These are phyloP conservation scores for Anoncus sp. DNA, from an alignment of 2,888 invertebrate genomes.

Conservation along the genomic window DNA sequence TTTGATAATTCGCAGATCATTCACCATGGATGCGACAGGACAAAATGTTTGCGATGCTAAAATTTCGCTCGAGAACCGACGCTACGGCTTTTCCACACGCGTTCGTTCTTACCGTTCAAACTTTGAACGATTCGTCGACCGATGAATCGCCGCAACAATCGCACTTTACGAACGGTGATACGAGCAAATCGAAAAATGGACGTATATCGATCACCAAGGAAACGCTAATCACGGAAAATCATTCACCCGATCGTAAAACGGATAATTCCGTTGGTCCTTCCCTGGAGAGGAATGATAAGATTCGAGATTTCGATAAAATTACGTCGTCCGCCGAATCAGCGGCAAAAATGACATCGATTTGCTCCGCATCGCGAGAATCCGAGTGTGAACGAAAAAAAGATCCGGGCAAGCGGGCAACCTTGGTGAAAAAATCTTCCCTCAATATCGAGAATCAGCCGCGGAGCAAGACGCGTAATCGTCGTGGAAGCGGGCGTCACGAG, in stretches of 20 bases:
- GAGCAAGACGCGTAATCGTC: constrained; percentile 28
- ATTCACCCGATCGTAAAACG: neutral
- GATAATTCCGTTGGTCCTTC: too few species aligned
- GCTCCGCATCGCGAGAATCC: neutral
- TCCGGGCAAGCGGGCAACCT: constrained; percentile 3
- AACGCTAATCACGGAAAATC: neutral
- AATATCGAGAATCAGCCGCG: constrained; percentile 12
- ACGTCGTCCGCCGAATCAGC: neutral
- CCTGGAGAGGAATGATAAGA: neutral
- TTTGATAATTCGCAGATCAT: constrained; percentile 70
- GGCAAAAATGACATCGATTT: neutral
- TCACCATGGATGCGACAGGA: constrained; percentile 80
- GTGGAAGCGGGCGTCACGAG: neutral
- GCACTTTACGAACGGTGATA: neutral
- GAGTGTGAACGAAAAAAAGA: constrained; percentile 24
- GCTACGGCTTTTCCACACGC: constrained; percentile 76
- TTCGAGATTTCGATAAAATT: constrained; percentile 1
- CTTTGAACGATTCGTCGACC: constrained; percentile 28
- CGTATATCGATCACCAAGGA: neutral
- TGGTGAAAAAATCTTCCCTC: neutral
- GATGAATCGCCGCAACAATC: neutral
- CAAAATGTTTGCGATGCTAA: constrained; percentile 79
- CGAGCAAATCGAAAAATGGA: neutral
- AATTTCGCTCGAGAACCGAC: constrained; percentile 75
- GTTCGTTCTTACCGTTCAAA: constrained; percentile 77